Percentiles rank a stretch among this genome's conserved stretches.
Conservation (phyloP, 2,888 invertebrate genomes). For the Chymomyza amoena region DNA sequence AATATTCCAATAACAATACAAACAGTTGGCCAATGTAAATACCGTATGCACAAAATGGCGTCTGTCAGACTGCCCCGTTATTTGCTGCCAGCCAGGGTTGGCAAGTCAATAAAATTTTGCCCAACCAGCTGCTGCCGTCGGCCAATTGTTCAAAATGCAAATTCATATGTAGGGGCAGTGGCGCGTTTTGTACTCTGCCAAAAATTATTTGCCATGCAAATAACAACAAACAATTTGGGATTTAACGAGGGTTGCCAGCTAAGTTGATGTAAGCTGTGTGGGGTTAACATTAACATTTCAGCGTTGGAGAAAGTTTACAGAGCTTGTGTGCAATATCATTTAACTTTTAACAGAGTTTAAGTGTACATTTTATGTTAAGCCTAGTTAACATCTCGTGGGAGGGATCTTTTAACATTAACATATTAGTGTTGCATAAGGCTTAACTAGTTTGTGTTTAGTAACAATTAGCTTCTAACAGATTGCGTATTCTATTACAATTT, state of each 20-base stretch:
- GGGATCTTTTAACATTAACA: too few species aligned
- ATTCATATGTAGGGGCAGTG: slow-evolving; percentile 29
- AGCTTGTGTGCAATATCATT: too few species aligned
- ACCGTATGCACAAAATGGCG: slow-evolving; percentile 1
- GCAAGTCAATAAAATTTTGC: neutral
- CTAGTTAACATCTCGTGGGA: too few species aligned
- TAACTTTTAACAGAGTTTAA: too few species aligned
- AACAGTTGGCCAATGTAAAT: slow-evolving; percentile 25
- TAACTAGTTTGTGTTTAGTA: too few species aligned
- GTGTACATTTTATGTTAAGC: too few species aligned
- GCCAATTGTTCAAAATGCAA: slow-evolving; percentile 37
- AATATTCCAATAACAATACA: slow-evolving; percentile 68
- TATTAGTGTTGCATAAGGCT: too few species aligned
- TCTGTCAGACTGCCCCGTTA: slow-evolving; percentile 27
- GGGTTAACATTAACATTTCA: too few species aligned
- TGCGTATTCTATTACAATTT: too few species aligned
- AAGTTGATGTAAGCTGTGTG: neutral
- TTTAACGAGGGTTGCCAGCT: neutral
- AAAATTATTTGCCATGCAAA: slow-evolving; percentile 64
- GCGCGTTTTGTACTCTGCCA: slow-evolving; percentile 34
- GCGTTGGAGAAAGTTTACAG: too few species aligned
- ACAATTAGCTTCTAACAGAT: too few species aligned
- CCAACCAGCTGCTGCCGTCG: neutral
- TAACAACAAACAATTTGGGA: slow-evolving; percentile 26
- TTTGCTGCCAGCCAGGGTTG: slow-evolving; percentile 19